Conservation (phyloP, 2,797 vertebrate species). For the Gymnodraco acuticeps region DNA sequence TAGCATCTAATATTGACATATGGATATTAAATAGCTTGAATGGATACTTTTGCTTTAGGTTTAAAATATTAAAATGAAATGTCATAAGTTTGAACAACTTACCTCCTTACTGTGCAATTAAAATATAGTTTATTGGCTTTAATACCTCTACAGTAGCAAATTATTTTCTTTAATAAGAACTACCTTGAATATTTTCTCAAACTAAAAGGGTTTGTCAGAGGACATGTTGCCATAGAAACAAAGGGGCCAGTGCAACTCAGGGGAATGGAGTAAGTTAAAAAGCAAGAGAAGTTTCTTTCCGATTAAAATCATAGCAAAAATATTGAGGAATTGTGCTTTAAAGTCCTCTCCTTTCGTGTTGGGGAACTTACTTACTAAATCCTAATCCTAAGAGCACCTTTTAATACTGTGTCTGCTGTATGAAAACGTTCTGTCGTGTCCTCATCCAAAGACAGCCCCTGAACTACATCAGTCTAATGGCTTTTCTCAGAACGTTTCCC, state of each 20-base stretch:
- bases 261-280: constrained; percentile 7
- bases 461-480: constrained; percentile 34
- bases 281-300: constrained; percentile 19
- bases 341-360: constrained; percentile 3
- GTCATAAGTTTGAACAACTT: no score
- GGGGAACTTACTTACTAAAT: neutral
- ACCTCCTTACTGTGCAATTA: no score
- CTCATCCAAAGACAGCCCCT: constrained; percentile 27
- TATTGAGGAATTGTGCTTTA: constrained; percentile 16
- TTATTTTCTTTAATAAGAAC: constrained; percentile 19
- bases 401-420: neutral
- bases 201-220: constrained; percentile 38
- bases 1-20: constrained; percentile 7
- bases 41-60: neutral
- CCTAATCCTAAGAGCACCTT: neutral
- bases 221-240: constrained; percentile 62
- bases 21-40: neutral
- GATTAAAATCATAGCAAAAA: constrained; percentile 36
- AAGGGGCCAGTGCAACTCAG: constrained; percentile 18
- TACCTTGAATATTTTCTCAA: constrained; percentile 15
- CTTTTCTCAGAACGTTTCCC: constrained; percentile 35
- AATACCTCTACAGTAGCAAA: neutral
- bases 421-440: constrained; percentile 29
- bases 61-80: no score
- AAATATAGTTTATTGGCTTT: neutral